Conservation (phyloP, 2,888 invertebrate genomes). For the Mamestra brassicae region DNA sequence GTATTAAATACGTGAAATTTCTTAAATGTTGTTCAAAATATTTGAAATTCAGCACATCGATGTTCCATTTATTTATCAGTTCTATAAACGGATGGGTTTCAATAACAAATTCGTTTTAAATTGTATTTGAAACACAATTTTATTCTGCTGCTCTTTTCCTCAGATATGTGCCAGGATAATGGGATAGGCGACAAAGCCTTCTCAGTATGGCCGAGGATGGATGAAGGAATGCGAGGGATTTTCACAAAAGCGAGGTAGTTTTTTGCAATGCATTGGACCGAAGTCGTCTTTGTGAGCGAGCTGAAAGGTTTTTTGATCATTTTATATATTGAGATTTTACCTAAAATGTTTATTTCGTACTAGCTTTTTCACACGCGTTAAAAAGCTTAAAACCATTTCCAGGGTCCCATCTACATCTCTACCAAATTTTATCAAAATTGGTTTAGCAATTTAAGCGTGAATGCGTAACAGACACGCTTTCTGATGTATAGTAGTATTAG, state of each 20-base stretch:
- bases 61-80: conserved; percentile 24
- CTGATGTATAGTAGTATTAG: no score
- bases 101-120: conserved; percentile 25
- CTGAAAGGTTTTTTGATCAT: background rate
- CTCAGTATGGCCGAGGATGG: background rate
- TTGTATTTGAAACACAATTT: conserved; percentile 18
- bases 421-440: no score
- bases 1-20: background rate
- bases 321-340: background rate
- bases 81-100: conserved; percentile 2
- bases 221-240: background rate
- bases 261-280: background rate
- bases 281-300: background rate
- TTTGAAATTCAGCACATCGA: conserved; percentile 18
- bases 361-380: no score
- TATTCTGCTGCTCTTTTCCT: background rate
- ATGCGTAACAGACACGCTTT: no score
- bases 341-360: no score
- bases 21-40: conserved; percentile 1
- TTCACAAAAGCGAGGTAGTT: background rate
- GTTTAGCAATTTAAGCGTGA: no score
- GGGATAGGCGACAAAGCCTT: background rate
- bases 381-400: no score
- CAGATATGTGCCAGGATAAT: background rate
- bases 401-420: no score